These are phyloP conservation scores for Nomada flava DNA, from an alignment of 2,888 invertebrate genomes.

Conservation along the genomic window DNA sequence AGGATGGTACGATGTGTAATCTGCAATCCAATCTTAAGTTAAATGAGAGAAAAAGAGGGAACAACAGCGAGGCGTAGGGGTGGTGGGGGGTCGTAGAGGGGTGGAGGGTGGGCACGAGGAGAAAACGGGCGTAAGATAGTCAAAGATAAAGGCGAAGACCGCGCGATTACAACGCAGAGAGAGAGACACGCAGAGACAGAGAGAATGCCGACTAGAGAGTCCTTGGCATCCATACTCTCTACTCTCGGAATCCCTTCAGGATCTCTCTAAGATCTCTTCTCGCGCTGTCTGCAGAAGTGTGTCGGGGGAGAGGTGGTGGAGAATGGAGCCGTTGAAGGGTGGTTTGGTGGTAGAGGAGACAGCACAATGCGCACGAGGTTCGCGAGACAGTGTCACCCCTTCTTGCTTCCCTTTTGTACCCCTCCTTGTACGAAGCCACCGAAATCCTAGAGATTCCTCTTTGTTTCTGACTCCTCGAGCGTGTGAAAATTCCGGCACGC, in stretches of 20 bases:
- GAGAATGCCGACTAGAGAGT: slow-evolving; percentile 62
- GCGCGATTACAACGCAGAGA: slow-evolving; percentile 54
- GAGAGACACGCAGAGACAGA: slow-evolving; percentile 48
- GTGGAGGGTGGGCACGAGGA: slow-evolving; percentile 12
- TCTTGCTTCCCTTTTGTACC: slow-evolving; percentile 43
- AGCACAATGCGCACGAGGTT: slow-evolving; percentile 71
- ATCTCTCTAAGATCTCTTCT: slow-evolving; percentile 71
- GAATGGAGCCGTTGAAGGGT: neutral
- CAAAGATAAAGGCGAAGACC: slow-evolving; percentile 51
- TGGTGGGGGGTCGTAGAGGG: slow-evolving; percentile 2
- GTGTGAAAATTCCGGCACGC: slow-evolving; percentile 72
- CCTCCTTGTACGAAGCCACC: slow-evolving; percentile 53
- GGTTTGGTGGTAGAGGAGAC: slow-evolving; percentile 54
- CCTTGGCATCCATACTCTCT: slow-evolving; percentile 67
- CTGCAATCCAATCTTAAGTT: slow-evolving; percentile 78
- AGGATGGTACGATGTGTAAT: slow-evolving; percentile 72
- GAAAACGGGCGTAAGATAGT: slow-evolving; percentile 37
- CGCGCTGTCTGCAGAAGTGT: slow-evolving; percentile 68
- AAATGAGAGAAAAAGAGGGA: slow-evolving; percentile 69
- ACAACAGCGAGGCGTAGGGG: neutral
- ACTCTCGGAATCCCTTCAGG: slow-evolving; percentile 69
- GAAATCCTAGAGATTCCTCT: slow-evolving; percentile 71
- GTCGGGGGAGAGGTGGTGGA: slow-evolving; percentile 17
- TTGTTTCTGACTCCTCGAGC: slow-evolving; percentile 75
- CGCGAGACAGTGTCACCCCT: slow-evolving; percentile 73